phyloP scores from a whole-genome alignment of 1,140 invertebrate species.

The Platyscapa corneri region DNA sequence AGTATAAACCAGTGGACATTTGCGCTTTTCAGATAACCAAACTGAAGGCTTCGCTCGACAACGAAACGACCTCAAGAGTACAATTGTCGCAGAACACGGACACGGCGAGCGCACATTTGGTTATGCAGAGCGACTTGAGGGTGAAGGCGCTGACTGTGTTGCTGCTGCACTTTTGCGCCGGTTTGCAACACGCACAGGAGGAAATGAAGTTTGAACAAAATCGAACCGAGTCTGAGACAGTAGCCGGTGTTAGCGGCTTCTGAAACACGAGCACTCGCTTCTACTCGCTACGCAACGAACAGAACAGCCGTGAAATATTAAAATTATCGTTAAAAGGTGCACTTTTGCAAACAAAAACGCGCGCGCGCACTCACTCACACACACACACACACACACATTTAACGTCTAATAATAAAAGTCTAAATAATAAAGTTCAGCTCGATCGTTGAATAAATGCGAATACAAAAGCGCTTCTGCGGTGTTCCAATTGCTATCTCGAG shows the following conservation, averaged over 20 bases:
- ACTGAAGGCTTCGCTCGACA: conserved; percentile 82
- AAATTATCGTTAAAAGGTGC: neutral
- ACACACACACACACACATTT: too few relatives aligned
- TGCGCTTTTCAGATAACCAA: conserved; percentile 78
- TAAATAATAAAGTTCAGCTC: neutral
- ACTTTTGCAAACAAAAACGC: too few relatives aligned
- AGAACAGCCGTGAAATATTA: neutral
- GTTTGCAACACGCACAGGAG: conserved; percentile 81
- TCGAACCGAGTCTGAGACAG: neutral
- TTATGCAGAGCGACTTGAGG: conserved; percentile 81
- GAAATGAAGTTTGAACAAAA: conserved; percentile 19
- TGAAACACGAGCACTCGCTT: neutral
- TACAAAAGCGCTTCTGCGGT: too few relatives aligned
- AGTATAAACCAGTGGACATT: neutral
- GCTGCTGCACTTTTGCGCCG: conserved; percentile 90
- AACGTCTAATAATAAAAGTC: too few relatives aligned
- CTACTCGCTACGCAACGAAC: neutral
- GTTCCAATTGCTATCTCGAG: neutral
- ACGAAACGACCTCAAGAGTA: conserved; percentile 76
- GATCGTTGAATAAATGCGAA: neutral
- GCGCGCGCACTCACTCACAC: too few relatives aligned
- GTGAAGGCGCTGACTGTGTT: conserved; percentile 87
- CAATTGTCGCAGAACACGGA: conserved; percentile 67
- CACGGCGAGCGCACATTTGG: conserved; percentile 76
- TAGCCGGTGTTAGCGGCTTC: too few relatives aligned